Evolutionary conservation across 2,888 invertebrate species (phyloP).

Genomic region (Ormyrus labotus): DNA sequence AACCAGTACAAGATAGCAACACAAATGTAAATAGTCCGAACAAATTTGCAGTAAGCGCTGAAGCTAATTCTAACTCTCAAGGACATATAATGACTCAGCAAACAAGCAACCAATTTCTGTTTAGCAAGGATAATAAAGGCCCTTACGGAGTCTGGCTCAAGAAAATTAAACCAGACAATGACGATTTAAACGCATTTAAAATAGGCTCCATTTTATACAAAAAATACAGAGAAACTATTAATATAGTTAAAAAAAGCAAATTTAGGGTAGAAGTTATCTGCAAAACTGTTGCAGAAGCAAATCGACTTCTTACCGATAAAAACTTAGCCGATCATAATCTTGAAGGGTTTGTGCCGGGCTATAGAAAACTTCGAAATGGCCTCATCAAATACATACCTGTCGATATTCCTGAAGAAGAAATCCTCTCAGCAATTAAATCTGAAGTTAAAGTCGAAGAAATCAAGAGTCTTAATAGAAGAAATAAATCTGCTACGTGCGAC

Average conservation of each 20-base stretch:
- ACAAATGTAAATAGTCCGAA: no score
- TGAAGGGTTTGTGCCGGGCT: conserved; percentile 12
- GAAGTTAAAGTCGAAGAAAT: neutral
- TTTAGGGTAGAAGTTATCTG: conserved; percentile 10
- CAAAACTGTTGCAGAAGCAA: no score
- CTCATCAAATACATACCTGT: conserved; percentile 5
- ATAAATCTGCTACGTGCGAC: neutral
- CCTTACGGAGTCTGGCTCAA: conserved; percentile 27
- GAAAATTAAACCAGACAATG: neutral
- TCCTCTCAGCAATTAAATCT: conserved; percentile 1
- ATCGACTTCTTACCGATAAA: neutral
- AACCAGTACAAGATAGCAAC: no score
- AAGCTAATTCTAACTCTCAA: no score
- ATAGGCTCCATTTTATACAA: neutral
- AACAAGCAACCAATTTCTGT: neutral
- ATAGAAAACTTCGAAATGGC: conserved; percentile 14
- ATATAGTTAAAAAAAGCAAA: conserved; percentile 11
- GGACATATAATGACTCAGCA: no score
- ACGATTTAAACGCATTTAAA: conserved; percentile 5
- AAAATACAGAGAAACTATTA: conserved; percentile 11
- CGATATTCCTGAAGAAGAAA: conserved; percentile 11
- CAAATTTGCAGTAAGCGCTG: no score
- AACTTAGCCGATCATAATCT: neutral
- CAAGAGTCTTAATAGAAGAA: conserved; percentile 17
- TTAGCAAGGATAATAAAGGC: conserved; percentile 4